Base-by-base conservation (phyloP, 2,797 vertebrate genomes). In the Bradypodion ventrale region DNA sequence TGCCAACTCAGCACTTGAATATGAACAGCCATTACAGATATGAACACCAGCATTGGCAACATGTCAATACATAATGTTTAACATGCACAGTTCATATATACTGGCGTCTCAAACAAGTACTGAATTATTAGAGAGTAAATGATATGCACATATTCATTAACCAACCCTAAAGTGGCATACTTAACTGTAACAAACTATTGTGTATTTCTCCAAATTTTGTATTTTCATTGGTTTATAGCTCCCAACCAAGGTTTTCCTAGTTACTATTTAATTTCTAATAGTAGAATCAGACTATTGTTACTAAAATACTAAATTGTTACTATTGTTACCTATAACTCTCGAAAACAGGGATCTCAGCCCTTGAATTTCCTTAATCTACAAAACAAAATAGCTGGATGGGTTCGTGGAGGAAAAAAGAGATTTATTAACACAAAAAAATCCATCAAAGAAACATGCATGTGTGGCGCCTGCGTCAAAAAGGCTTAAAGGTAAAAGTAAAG, bases 261-360 rank as follows among this genome's bases (percentile, higher is more conserved):
- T 40, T 78, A 78, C 78, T 49, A 72, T 32, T 63, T 40, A 52
- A 32, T 65, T 56, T 44, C 60, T 84, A 84, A 65, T 19, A 77
- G n/a, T 44, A 76, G 13, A 32, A 76, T 78, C 29, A 69, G 75
- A 7, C 7, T 37, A 49, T 1, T 23, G 19, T 46, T 76, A 49
- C 42, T 15, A 44, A 5, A 40, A 15, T 23, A n/a, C n/a, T n/a
- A n/a, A n/a, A n/a, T n/a, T n/a, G n/a, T n/a, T n/a, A n/a, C n/a
- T n/a, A n/a, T n/a, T n/a, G n/a, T n/a, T n/a, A n/a, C n/a, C n/a
- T n/a, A n/a, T n/a, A n/a, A n/a, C n/a, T n/a, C n/a, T n/a, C n/a
- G n/a, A n/a, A n/a, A n/a, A n/a, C n/a, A n/a, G n/a, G n/a, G n/a
- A n/a, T n/a, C n/a, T n/a, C n/a, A n/a, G n/a, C n/a, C n/a, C n/a